Conservation (phyloP, 2,113 vertebrate species). For the Notarius lentiginosus region DNA sequence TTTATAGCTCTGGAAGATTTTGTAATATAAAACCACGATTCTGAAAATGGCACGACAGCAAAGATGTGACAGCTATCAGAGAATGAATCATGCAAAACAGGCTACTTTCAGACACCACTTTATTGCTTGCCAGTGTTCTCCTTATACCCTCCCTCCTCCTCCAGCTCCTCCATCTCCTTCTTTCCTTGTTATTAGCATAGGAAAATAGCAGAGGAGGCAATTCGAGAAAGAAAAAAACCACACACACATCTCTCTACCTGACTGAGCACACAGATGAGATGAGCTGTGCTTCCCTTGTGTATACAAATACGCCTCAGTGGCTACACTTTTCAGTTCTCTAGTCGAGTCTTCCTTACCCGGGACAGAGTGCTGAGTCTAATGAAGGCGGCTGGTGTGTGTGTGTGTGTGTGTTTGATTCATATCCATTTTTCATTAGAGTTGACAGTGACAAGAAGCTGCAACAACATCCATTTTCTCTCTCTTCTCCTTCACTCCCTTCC, state of each 20-base stretch:
- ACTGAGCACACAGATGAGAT: slow-evolving; percentile 60
- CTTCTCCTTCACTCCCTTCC: not conserved
- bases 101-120: slow-evolving; percentile 15
- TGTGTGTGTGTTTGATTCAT: slow-evolving; percentile 45
- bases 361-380: slow-evolving; percentile 50
- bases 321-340: slow-evolving; percentile 50
- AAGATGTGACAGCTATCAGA: not conserved
- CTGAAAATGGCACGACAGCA: not conserved
- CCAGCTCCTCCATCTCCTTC: slow-evolving; percentile 13
- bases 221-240: slow-evolving; percentile 49
- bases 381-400: slow-evolving; percentile 30
- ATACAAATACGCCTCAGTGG: slow-evolving; percentile 50
- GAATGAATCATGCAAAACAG: slow-evolving; percentile 20
- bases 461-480: slow-evolving; percentile 35
- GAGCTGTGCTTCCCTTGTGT: slow-evolving; percentile 51
- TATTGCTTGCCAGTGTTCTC: slow-evolving; percentile 16
- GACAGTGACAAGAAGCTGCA: slow-evolving; percentile 53
- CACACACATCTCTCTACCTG: slow-evolving; percentile 42
- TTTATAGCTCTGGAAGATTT: slow-evolving; percentile 1
- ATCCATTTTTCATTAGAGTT: slow-evolving; percentile 56
- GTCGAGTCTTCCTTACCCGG: slow-evolving; percentile 46
- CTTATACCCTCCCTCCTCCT: not conserved
- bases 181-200: slow-evolving; percentile 51
- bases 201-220: slow-evolving; percentile 57
- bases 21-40: not conserved